Evolutionary conservation across 2,113 vertebrate genomes (phyloP).

Genomic region (Amphilophus citrinellus): DNA sequence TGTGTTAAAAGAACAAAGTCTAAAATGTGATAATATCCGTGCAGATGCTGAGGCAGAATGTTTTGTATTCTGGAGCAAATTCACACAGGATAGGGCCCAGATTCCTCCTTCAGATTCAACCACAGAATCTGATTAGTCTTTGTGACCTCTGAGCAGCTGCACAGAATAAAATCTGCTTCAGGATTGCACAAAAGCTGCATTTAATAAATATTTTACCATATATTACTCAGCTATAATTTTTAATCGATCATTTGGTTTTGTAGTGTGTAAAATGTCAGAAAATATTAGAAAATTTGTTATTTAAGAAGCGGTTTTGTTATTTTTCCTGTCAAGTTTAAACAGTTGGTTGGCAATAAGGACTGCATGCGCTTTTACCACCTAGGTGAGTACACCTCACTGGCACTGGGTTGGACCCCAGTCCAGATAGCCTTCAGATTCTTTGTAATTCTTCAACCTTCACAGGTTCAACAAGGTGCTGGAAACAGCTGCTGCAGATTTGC

Average conservation of each 20-base stretch:
- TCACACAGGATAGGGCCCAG: background rate
- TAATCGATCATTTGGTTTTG: background rate
- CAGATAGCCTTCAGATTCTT: background rate
- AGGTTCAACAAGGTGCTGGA: background rate
- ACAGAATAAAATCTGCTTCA: background rate
- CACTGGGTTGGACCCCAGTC: background rate
- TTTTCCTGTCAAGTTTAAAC: background rate
- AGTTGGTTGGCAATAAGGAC: background rate
- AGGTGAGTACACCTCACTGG: background rate
- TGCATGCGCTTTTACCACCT: background rate
- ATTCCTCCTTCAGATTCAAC: background rate
- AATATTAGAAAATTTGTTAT: background rate
- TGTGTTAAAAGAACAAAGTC: background rate
- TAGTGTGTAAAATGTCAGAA: background rate
- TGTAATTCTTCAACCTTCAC: background rate
- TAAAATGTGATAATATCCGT: background rate
- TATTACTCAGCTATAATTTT: background rate
- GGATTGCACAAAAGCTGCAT: background rate
- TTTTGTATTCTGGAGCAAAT: background rate
- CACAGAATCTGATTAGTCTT: constrained; percentile 1
- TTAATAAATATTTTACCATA: constrained; percentile 9
- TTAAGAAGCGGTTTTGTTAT: background rate
- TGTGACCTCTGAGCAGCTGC: background rate
- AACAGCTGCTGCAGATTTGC: background rate
- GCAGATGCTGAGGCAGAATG: background rate